Evolutionary conservation across 2,797 vertebrate genomes (phyloP), one percentile per base, ranked within the genome.

Genomic region (Lithobates pipiens): DNA sequence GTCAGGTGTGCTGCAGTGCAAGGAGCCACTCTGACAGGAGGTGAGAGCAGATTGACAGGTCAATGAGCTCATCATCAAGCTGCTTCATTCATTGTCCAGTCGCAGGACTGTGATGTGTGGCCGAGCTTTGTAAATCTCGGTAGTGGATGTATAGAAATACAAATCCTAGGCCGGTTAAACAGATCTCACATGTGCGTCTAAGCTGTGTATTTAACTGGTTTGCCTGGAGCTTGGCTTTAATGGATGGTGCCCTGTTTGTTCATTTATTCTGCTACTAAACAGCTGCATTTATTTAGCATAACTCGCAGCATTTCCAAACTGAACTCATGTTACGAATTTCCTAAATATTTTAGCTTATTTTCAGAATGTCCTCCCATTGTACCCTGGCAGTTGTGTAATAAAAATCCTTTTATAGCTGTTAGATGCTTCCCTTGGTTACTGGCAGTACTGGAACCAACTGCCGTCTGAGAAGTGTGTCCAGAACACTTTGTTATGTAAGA

Each of bases 401-500:
- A 8, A 71, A 86, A 87, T 23, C 9, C 57, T 6, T 54, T 18
- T 32, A 21, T 34, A 69, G 25, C 13, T 63, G 70, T 80, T 65
- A 9, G 46, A 74, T 46, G 27, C 18, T 69, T 4, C 29, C 71
- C 63, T 75, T 42, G 29, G 76, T 75, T 75, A 29, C 74, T 27
- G 76, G 25, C 75, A 57, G 32, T 80, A 27, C 46, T 57, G 76
- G 76, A 77, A 18, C 15, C 54, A 32, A 27, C 21, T 79, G 16
- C 25, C 36, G 15, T 50, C 27, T 57, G 70, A 25, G 27, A 79
- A 57, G 76, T 68, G 25, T 65, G 23, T 50, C 36, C 27, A 44
- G 76, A 83, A 83, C 76, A 87, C 3, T 25, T 50, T 80, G 18
- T 87, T 83, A 83, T 84, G 76, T 61, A 83, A 83, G 29, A 68